phyloP scores from a whole-genome alignment of 2,888 invertebrate species.

The Brachypalpus laphriformis region DNA sequence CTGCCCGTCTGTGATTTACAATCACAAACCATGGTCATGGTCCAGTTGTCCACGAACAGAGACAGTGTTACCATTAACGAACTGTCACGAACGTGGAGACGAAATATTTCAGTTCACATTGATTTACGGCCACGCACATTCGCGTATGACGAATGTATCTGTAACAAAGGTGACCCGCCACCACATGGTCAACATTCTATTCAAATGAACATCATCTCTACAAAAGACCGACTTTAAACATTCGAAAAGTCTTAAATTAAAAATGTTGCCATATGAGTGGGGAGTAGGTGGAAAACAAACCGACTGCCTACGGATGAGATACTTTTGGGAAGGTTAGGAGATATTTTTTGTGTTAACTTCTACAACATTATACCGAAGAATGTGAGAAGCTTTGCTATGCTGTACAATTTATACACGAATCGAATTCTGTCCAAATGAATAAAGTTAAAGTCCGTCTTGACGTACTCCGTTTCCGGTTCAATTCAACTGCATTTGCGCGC shows the following conservation, averaged over 20 bases:
- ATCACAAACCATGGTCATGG: constrained; percentile 85
- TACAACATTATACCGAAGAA: constrained; percentile 82
- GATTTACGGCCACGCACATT: constrained; percentile 70
- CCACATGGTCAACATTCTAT: constrained; percentile 15
- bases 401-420: constrained; percentile 83
- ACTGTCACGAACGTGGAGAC: constrained; percentile 56
- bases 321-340: neutral
- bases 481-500: constrained; percentile 83
- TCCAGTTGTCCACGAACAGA: constrained; percentile 80
- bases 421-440: constrained; percentile 81
- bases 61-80: constrained; percentile 58
- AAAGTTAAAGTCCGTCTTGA: constrained; percentile 82
- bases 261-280: neutral
- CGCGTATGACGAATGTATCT: constrained; percentile 64
- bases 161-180: constrained; percentile 57
- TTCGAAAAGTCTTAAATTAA: constrained; percentile 42
- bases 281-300: constrained; percentile 2
- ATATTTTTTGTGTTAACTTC: constrained; percentile 1
- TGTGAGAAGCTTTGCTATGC: constrained; percentile 82
- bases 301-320: constrained; percentile 49
- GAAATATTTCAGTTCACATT: constrained; percentile 56
- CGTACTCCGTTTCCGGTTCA: constrained; percentile 82
- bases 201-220: constrained; percentile 29
- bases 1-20: constrained; percentile 70
- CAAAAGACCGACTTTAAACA: neutral